Base-by-base conservation (phyloP, 2,797 vertebrate species). In the Rhyacichthys aspro region DNA sequence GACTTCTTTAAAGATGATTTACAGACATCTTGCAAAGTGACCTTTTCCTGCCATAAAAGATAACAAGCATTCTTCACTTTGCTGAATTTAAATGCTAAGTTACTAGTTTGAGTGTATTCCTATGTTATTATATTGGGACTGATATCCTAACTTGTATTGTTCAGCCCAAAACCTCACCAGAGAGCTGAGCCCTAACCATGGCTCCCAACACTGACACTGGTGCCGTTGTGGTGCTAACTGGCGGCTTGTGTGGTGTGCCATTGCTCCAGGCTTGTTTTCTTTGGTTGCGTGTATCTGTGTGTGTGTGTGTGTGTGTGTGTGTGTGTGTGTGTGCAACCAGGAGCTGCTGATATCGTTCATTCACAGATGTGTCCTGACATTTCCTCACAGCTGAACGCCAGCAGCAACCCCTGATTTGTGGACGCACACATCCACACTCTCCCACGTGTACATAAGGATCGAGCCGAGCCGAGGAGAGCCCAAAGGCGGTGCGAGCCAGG, bases 281-380 rank as follows among this genome's bases (percentile, higher is more conserved):
- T 18, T 70, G 41, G 52, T 67, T 53, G 36, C 68, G 50, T 74
- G 59, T 58, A 48, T 78, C 68, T 47, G 74, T 72, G 61, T 68
- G 58, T 44, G 61, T 49, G 48, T 14, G 23, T 28, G 23, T 28
- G 23, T 28, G 23, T 28, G 23, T 28, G 23, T 44, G 61, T 49
- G 48, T 49, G 58, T 70, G 63, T 74, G 60, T 74, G 75, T 64
- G 46, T 57, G 53, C 75, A 67, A 82, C 74, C 76, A 80, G 83
- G 84, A 86, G 74, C 61, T 48, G 82, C 82, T 81, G 88, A 87
- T 92, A 92, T 90, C 86, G 44, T 85, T 79, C 84, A 79, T 75
- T 86, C 69, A 49, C 91, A 93, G 91, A 91, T 90, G 87, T 80
- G 79, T 84, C 82, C 76, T 92, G 91, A 92, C 92, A 93, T 93